Evolutionary conservation across 2,113 vertebrate genomes (phyloP), one percentile per base, ranked within the genome.

Genomic region (Mola mola): DNA sequence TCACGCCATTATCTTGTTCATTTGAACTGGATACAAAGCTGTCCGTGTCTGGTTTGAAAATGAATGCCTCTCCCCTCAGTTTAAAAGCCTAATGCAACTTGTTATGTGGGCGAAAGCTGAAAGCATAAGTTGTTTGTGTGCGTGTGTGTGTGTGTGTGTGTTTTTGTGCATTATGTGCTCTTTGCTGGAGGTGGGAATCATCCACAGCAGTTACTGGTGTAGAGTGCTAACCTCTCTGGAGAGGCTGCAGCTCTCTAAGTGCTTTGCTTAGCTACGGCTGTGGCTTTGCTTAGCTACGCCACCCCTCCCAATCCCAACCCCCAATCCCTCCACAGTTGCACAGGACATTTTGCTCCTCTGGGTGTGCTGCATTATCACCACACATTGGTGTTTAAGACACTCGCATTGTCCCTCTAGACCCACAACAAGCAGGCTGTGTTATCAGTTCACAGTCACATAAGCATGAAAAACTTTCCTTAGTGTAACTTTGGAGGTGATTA

Each of bases 261-360:
- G 70, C 71, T 75, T 52, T 75, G 78, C 79, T 81, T 86, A 79
- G 66, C 71, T 68, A 84, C 76, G 1, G 84, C 83, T 87, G 75
- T 80, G 46, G 81, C n/a, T 9, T 9, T 29, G 6, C 28, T 29
- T 9, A 29, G 6, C 1, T 9, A 29, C 28, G n/a, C 28, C 28
- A n/a, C n/a, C n/a, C 6, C 28, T 29, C 28, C 6, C 5, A 3
- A 6, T 16, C n/a, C 15, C 16, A n/a, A 8, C 38, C 38, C 16
- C 38, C 38, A 1, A 5, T 2, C 37, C 37, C 4, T 11, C 37
- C 12, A 19, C 42, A 42, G 41, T 57, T 36, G 2, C 28, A 69
- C 25, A 55, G 72, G 40, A 57, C 55, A n/a, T 16, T 28, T 66
- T 41, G 40, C 53, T 66, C 56, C 72, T 60, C 16, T 31, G 61